These are phyloP conservation scores for Myiagra hebetior DNA, from an alignment of 2,113 vertebrate genomes.

Conservation along the genomic window DNA sequence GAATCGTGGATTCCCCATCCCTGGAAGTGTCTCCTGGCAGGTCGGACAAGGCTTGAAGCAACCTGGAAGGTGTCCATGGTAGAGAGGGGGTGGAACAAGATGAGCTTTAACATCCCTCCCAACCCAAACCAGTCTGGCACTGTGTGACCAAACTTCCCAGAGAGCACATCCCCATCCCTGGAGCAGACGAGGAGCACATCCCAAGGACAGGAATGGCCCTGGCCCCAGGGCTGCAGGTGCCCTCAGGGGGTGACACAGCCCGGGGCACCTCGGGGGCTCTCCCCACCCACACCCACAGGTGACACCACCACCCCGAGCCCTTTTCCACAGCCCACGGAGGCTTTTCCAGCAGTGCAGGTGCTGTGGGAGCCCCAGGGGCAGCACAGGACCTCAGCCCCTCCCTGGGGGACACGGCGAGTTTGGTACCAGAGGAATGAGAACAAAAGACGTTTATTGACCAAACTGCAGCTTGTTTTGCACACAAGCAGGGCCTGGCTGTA, in stretches of 20 bases:
- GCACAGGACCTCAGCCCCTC: background rate
- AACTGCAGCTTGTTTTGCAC: background rate
- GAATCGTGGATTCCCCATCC: background rate
- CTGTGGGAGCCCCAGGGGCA: background rate
- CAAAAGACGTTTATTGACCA: background rate
- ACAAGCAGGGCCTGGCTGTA: background rate
- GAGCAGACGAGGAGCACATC: background rate
- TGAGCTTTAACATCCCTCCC: background rate
- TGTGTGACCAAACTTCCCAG: background rate
- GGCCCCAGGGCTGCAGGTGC: background rate
- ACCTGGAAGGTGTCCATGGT: no score
- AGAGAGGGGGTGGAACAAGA: no score
- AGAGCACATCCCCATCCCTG: background rate
- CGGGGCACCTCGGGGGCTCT: background rate
- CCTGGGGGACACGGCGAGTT: rapidly evolving
- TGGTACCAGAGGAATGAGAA: background rate
- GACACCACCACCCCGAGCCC: background rate
- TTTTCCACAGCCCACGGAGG: background rate
- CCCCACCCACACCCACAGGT: background rate
- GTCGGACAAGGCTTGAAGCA: background rate
- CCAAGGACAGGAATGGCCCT: background rate
- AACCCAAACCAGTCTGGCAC: rapidly evolving
- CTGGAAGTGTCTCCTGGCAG: background rate
- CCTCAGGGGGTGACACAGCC: background rate
- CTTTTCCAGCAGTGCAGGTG: background rate